Evolutionary conservation across 2,888 invertebrate genomes (phyloP).

Genomic region (Caenorhabditis sulstoni): DNA sequence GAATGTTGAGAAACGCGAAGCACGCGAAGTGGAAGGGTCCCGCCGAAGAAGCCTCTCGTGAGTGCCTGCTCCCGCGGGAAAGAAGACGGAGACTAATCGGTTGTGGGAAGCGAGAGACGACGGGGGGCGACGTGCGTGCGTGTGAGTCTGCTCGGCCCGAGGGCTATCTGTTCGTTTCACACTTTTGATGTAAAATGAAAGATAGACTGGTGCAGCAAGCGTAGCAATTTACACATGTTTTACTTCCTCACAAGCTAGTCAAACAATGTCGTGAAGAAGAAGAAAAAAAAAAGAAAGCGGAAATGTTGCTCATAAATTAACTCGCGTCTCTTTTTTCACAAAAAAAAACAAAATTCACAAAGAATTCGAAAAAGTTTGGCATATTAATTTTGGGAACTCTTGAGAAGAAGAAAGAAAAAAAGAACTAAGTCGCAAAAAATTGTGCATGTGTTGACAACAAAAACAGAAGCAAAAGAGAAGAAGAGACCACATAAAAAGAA

Average conservation of each 20-base stretch:
- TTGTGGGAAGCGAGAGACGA: slow-evolving; percentile 38
- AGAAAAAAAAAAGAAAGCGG: not conserved
- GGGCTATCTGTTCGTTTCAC: slow-evolving; percentile 56
- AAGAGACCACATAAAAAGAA: slow-evolving; percentile 33
- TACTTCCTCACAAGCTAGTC: not conserved
- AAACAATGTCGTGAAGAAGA: slow-evolving; percentile 5
- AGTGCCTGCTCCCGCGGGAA: slow-evolving; percentile 31
- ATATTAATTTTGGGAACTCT: too few relatives aligned
- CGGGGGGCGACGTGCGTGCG: slow-evolving; percentile 16
- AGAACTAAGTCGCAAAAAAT: not conserved
- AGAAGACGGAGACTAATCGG: slow-evolving; percentile 45
- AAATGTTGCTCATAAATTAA: slow-evolving; percentile 18
- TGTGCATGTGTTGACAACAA: slow-evolving; percentile 6
- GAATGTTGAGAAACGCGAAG: slow-evolving; percentile 49
- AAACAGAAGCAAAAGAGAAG: slow-evolving; percentile 19
- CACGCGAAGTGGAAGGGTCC: slow-evolving; percentile 11
- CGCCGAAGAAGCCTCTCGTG: too few relatives aligned
- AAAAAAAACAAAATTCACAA: not conserved
- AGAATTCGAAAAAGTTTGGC: not conserved
- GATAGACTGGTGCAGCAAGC: slow-evolving; percentile 19
- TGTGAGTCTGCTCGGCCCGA: slow-evolving; percentile 34
- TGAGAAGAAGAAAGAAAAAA: not conserved
- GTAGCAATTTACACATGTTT: slow-evolving; percentile 8
- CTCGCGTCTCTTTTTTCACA: not conserved
- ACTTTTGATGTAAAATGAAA: slow-evolving; percentile 37